Evolutionary conservation across 2,113 vertebrate genomes (phyloP), one percentile per base, ranked within the genome.

Genomic region (Buteo buteo): DNA sequence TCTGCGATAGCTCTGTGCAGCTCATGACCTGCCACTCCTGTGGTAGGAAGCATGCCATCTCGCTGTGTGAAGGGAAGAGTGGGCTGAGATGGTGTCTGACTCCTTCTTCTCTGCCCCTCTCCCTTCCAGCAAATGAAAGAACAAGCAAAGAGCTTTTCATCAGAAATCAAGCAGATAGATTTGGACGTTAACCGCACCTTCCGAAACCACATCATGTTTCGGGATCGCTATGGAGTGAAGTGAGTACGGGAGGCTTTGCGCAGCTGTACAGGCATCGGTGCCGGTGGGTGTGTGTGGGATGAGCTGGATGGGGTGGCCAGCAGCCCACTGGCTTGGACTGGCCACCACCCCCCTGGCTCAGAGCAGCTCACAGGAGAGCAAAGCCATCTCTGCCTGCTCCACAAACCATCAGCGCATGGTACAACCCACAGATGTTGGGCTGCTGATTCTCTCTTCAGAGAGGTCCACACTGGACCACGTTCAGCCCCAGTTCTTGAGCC

Each of bases 141-240:
- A 82, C 99, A 99, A 97, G 99, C 99, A 11, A 98, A 98, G 50
- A 97, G 73, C 71, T 98, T 98, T 95, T 99, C 99, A 3, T 98
- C 98, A 0, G 99, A 99, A 97, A 99, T 99, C 93, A 99, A 99
- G 92, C 99, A 99, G 97, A 99, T 99, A 10, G 99, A 99, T 88
- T 85, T 99, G 72, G 99, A 99, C 3, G 98, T 99, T 71, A 99
- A 99, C 97, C 98, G 99, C 88, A 99, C 99, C 47, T 99, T 99
- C 96, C 98, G 99, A 62, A 99, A 99, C 97, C 99, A 99, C 96
- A 98, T 99, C 96, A 99, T 99, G 99, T 99, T 99, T 80, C 99
- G 98, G 97, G 99, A 99, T 44, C 99, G 99, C 93, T 99, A 99
- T 6, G 99, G 99, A 92, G 98, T 99, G 94, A 99, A 99, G 99